Percentiles rank a stretch among this genome's conserved stretches.
Evolutionary conservation across 2,888 invertebrate species (phyloP).

Genomic region (Plagiodera versicolora): DNA sequence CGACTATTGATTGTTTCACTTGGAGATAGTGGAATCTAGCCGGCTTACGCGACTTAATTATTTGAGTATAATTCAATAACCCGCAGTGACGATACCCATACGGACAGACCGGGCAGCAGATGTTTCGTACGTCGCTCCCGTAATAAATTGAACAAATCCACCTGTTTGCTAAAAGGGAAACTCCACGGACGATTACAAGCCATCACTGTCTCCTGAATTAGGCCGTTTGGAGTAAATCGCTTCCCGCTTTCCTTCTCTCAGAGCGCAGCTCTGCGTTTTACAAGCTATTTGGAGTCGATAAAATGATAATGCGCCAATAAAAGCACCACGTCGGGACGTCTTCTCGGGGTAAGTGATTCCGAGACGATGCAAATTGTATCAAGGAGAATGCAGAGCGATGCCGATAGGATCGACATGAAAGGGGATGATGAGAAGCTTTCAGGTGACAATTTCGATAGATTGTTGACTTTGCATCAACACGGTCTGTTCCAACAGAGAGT

Average conservation of each 20-base stretch:
- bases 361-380: constrained; percentile 55
- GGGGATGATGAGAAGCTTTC: not conserved
- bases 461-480: not conserved
- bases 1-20: not conserved
- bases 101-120: constrained; percentile 28
- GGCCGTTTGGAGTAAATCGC: constrained; percentile 55
- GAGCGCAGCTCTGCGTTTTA: constrained; percentile 56
- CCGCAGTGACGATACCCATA: constrained; percentile 15
- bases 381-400: constrained; percentile 46
- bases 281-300: constrained; percentile 61
- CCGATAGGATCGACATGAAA: not conserved
- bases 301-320: constrained; percentile 59
- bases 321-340: constrained; percentile 47
- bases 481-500: not conserved
- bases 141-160: constrained; percentile 54
- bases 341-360: constrained; percentile 52
- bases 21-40: not conserved
- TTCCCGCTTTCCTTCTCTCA: constrained; percentile 52
- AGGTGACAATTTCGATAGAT: not conserved
- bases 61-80: constrained; percentile 14
- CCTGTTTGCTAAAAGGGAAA: constrained; percentile 55
- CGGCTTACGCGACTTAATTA: not conserved
- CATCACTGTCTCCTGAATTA: constrained; percentile 58
- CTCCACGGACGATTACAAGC: constrained; percentile 55
- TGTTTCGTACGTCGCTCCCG: constrained; percentile 39